Base-by-base conservation (phyloP, 2,113 vertebrate species). In the Stegostoma tigrinum region DNA sequence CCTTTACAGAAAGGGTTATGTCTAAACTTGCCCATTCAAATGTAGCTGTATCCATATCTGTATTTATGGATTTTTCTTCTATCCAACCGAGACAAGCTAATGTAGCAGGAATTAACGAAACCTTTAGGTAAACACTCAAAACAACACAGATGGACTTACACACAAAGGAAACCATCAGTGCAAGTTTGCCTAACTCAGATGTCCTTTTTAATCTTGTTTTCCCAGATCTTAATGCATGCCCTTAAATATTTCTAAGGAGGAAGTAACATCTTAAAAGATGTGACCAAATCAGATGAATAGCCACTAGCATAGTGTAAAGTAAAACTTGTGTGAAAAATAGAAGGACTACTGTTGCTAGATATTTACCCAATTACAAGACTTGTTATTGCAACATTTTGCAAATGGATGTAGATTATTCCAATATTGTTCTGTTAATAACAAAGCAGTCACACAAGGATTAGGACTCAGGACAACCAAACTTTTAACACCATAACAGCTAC, bases 401-500 rank as follows among this genome's bases (percentile, higher is more conserved):
- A 90, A 61, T 34, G 52, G 14, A 27, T 10, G 15, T 12, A 4
- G 45, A 90, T 61, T 90, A n/a, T 55, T 90, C 24, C 85, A 87
- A 17, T 52, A 90, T 61, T 24, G 30, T 34, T 55, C 52, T 14
- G 34, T 61, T 30, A 61, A 61, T 12, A 87, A 90, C 27, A 61
- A 61, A 90, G 3, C 5, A 30, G 24, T 23, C 38, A 23, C 42
- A 42, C 14, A 42, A 38, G 42, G 21, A 24, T 87, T 52, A 52
- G 1, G 48, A 4, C 12, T n/a, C 61, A 45, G 38, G 30, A 67
- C 66, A 94, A 21, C 66, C 4, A 90, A 42, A 94, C 30, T 55
- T 91, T 64, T 27, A 61, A 91, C 2, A 30, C 3, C 21, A 30
- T 38, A 68, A 48, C 5, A 42, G 0, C 12, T 72, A 98, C 99